phyloP scores from a whole-genome alignment of 2,888 invertebrate species.

The Drosophila kambysellisi region DNA sequence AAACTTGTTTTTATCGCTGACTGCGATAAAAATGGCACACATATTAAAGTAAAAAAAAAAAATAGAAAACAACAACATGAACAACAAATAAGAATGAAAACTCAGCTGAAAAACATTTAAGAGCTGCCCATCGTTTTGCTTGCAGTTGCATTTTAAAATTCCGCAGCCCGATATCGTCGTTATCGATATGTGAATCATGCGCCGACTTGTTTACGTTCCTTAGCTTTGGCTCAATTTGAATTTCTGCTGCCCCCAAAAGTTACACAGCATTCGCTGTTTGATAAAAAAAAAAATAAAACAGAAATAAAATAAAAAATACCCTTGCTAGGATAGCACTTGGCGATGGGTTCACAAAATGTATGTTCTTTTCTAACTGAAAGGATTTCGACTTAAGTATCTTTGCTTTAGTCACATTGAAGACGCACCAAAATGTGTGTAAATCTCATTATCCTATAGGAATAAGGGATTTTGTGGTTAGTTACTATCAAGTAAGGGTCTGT shows the following conservation, averaged over 20 bases:
- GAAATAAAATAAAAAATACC: background rate
- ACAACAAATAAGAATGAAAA: slow-evolving; percentile 31
- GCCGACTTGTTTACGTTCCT: slow-evolving; percentile 42
- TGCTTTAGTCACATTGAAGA: background rate
- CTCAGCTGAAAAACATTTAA: slow-evolving; percentile 41
- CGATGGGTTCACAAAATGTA: background rate
- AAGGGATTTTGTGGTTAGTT: background rate
- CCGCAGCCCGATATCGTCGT: slow-evolving; percentile 34
- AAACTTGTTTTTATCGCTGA: slow-evolving; percentile 70
- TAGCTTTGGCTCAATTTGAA: slow-evolving; percentile 32
- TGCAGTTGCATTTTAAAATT: slow-evolving; percentile 32
- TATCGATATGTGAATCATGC: slow-evolving; percentile 48
- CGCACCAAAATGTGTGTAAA: background rate
- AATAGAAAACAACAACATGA: slow-evolving; percentile 7
- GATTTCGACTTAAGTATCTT: background rate
- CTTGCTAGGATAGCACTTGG: background rate
- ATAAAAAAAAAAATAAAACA: background rate
- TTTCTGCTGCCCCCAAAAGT: slow-evolving; percentile 13
- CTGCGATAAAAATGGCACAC: slow-evolving; percentile 72
- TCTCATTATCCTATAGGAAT: background rate
- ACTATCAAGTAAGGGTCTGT: background rate
- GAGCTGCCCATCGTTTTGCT: slow-evolving; percentile 9
- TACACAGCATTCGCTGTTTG: background rate
- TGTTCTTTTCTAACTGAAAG: background rate
- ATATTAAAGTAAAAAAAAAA: slow-evolving; percentile 38